Evolutionary conservation across 2,888 invertebrate genomes (phyloP).

Genomic region (Clusia tigrina): DNA sequence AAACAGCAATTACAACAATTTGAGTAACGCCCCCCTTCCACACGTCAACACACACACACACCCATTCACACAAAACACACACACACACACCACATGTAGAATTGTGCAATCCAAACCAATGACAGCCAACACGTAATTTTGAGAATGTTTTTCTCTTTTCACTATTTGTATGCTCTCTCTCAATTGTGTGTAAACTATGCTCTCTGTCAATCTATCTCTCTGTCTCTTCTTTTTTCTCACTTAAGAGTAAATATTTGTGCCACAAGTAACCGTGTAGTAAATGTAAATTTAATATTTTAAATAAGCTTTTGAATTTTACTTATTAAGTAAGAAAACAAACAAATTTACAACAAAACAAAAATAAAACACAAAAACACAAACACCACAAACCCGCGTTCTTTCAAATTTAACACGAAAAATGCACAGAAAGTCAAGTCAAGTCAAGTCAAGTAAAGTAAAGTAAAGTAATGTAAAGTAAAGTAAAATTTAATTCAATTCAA

Average conservation of each 20-base stretch:
- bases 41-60: no score
- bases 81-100: not conserved
- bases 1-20: no score
- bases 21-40: no score
- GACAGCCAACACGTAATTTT: no score
- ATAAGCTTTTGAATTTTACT: not conserved
- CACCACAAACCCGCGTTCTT: not conserved
- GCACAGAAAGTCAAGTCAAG: no score
- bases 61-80: not conserved
- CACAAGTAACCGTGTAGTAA: not conserved
- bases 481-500: not conserved
- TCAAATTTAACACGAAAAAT: no score
- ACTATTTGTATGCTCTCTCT: not conserved
- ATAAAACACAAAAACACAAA: slow-evolving; percentile 9
- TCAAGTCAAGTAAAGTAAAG: no score
- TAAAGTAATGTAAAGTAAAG: not conserved
- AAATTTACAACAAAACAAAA: slow-evolving; percentile 18
- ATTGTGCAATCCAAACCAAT: no score
- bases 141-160: slow-evolving; percentile 19
- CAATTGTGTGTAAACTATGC: not conserved
- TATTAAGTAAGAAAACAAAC: slow-evolving; percentile 24
- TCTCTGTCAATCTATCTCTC: not conserved
- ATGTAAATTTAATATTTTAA: no score
- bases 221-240: not conserved
- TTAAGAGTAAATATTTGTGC: not conserved